These are phyloP conservation scores for Phyllostomus hastatus DNA, from an alignment of 2,113 vertebrate genomes.

Conservation along the genomic window DNA sequence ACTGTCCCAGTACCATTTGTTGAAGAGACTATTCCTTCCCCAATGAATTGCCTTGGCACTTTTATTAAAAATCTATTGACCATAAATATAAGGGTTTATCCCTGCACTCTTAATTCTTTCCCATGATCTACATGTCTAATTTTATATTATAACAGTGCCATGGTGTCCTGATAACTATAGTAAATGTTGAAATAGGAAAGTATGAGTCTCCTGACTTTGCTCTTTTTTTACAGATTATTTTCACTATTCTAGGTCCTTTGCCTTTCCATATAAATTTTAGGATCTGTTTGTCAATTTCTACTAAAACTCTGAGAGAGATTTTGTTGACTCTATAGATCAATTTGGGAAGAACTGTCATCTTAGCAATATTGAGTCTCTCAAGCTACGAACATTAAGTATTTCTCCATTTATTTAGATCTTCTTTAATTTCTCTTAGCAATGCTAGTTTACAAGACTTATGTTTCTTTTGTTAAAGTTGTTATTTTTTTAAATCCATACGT, in stretches of 20 bases:
- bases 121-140: neutral
- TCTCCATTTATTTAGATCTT: neutral
- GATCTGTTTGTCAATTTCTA: neutral
- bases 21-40: neutral
- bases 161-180: neutral
- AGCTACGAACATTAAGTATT: neutral
- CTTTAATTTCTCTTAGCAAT: neutral
- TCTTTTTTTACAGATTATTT: neutral
- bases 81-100: neutral
- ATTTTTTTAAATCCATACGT: neutral
- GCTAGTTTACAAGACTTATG: neutral
- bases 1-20: neutral
- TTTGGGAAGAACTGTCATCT: neutral
- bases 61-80: neutral
- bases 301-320: neutral
- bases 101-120: neutral
- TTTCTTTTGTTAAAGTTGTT: neutral
- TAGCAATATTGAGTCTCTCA: neutral
- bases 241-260: neutral
- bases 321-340: neutral
- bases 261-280: neutral
- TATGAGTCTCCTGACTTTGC: neutral
- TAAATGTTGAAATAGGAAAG: neutral
- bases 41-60: neutral
- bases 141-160: neutral